These are phyloP conservation scores for Pseudomyrmex pallidus DNA, from an alignment of 1,140 invertebrate species.

Conservation along the genomic window DNA sequence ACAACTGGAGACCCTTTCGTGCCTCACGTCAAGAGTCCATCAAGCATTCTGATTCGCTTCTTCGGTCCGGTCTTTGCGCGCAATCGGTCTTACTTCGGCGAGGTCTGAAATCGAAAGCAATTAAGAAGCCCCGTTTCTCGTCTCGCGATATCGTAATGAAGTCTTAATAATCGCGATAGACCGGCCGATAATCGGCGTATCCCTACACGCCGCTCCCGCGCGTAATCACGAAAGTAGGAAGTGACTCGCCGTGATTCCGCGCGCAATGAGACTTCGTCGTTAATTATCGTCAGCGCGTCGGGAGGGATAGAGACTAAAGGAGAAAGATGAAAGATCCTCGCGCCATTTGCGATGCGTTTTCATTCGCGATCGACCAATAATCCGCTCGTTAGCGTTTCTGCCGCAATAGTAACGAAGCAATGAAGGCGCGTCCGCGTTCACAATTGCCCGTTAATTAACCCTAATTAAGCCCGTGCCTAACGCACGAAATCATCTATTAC, in stretches of 20 bases:
- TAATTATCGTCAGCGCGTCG: conserved; percentile 65
- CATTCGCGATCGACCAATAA: conserved; percentile 71
- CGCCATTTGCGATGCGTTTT: conserved; percentile 40
- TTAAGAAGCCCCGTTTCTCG: conserved; percentile 40
- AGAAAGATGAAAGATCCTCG: conserved; percentile 9
- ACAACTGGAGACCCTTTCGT: background rate
- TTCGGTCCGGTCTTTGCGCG: conserved; percentile 3
- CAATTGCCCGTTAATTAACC: conserved; percentile 79
- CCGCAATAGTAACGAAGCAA: conserved; percentile 68
- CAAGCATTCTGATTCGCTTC: conserved; percentile 33
- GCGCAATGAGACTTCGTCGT: conserved; percentile 63
- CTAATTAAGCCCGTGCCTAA: conserved; percentile 77
- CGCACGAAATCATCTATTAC: conserved; percentile 71
- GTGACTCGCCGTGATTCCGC: conserved; percentile 69
- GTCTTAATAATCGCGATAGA: conserved; percentile 68
- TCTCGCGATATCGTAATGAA: conserved; percentile 48
- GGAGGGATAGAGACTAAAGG: background rate
- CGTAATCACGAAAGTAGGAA: conserved; percentile 77
- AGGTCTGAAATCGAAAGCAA: conserved; percentile 46
- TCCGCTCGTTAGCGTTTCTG: conserved; percentile 74
- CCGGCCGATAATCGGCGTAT: conserved; percentile 63
- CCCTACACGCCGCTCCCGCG: conserved; percentile 63
- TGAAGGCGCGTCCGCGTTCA: conserved; percentile 64
- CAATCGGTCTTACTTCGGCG: conserved; percentile 51
- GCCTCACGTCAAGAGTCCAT: background rate